phyloP scores from a whole-genome alignment of 2,113 vertebrate species.

The Patagioenas fasciata region DNA sequence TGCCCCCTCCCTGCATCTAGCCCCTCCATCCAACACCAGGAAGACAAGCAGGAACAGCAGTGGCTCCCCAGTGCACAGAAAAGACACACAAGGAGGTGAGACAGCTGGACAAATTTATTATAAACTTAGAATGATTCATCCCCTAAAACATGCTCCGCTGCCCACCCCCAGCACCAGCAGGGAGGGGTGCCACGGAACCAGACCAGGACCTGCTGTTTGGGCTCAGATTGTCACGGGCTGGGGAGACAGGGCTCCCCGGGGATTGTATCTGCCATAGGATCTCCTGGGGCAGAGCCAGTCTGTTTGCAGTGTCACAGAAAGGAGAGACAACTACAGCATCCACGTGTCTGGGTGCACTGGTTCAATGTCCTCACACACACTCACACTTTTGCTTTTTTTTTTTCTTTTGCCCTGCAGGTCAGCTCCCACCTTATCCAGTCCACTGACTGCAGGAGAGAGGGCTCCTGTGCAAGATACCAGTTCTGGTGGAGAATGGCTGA shows the following conservation, averaged over 20 bases:
- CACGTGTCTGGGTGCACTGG: not conserved
- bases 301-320: not conserved
- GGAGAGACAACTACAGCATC: not conserved
- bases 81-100: not conserved
- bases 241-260: not conserved
- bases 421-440: not conserved
- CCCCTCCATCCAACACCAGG: not conserved
- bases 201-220: conserved; percentile 5
- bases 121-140: not conserved
- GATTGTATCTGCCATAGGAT: not conserved
- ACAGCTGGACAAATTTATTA: not conserved
- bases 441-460: not conserved
- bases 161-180: not conserved
- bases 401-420: not conserved
- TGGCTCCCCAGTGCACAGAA: not conserved
- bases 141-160: not conserved
- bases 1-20: too few species aligned
- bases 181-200: not conserved
- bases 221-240: not conserved
- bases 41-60: not conserved
- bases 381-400: not conserved
- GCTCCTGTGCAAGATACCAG: not conserved
- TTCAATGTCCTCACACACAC: not conserved
- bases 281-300: not conserved
- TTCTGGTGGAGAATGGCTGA: not conserved